Evolutionary conservation across 1,140 invertebrate genomes (phyloP).

Genomic region (Steinernema khuongi): DNA sequence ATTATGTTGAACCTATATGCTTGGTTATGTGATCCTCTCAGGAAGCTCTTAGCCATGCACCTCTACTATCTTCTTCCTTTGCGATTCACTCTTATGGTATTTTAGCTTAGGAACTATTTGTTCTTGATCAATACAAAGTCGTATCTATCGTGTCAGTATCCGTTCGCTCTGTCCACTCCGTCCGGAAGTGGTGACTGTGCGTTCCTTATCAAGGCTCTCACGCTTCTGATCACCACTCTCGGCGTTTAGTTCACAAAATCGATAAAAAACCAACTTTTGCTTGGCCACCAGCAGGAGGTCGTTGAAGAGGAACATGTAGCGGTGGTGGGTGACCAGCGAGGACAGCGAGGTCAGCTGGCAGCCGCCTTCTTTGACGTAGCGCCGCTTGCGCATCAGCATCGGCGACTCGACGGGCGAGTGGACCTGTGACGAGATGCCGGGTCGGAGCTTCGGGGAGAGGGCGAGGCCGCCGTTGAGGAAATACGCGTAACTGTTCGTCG

Average conservation of each 20-base stretch:
- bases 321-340: constrained; percentile 56
- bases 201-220: not conserved
- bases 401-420: not conserved
- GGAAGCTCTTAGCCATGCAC: too few relatives aligned
- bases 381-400: not conserved
- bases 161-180: too few relatives aligned
- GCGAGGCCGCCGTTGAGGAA: not conserved
- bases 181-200: too few relatives aligned
- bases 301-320: constrained; percentile 62
- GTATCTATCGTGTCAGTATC: too few relatives aligned
- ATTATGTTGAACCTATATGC: too few relatives aligned
- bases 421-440: not conserved
- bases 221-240: not conserved
- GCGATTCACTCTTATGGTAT: too few relatives aligned
- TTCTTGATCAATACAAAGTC: too few relatives aligned
- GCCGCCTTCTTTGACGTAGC: constrained; percentile 39
- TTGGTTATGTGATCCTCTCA: too few relatives aligned
- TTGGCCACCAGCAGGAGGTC: constrained; percentile 62
- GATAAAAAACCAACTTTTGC: constrained; percentile 60
- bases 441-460: not conserved
- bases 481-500: not conserved
- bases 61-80: too few relatives aligned
- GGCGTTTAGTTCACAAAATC: not conserved
- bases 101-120: too few relatives aligned
- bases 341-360: constrained; percentile 51